Evolutionary conservation across 2,113 vertebrate genomes (phyloP).

Genomic region (Girardinichthys multiradiatus): DNA sequence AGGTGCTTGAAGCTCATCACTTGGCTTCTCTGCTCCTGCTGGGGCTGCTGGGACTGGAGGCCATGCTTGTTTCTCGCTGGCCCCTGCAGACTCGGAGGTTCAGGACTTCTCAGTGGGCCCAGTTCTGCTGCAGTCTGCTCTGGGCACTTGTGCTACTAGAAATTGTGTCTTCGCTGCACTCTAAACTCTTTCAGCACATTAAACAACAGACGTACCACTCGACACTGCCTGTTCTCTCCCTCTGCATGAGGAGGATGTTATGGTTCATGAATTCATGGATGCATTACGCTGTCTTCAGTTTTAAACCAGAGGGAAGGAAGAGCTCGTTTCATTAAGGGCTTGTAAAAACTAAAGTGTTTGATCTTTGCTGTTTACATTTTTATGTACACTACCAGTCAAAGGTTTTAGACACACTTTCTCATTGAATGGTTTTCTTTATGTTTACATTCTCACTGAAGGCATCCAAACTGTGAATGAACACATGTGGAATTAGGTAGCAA

Average conservation of each 20-base stretch:
- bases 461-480: no score
- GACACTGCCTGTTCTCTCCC: conserved; percentile 56
- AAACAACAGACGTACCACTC: not conserved
- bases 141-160: conserved; percentile 72
- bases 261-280: conserved; percentile 79
- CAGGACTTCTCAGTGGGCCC: conserved; percentile 74
- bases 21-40: conserved; percentile 80
- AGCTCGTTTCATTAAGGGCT: conserved; percentile 60
- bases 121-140: conserved; percentile 50
- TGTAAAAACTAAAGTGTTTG: not conserved
- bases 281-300: conserved; percentile 79
- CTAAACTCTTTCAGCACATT: conserved; percentile 16
- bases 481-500: no score
- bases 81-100: conserved; percentile 69
- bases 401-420: no score
- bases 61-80: conserved; percentile 78
- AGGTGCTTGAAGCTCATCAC: conserved; percentile 74
- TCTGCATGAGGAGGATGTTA: conserved; percentile 66
- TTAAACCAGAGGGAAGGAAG: conserved; percentile 44
- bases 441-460: no score
- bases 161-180: conserved; percentile 21
- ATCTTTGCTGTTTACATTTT: not conserved
- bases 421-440: no score
- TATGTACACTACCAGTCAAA: no score
- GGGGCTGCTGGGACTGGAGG: conserved; percentile 81